These are phyloP conservation scores for Tragelaphus eurycerus DNA, from an alignment of 2,797 vertebrate genomes.

Conservation along the genomic window DNA sequence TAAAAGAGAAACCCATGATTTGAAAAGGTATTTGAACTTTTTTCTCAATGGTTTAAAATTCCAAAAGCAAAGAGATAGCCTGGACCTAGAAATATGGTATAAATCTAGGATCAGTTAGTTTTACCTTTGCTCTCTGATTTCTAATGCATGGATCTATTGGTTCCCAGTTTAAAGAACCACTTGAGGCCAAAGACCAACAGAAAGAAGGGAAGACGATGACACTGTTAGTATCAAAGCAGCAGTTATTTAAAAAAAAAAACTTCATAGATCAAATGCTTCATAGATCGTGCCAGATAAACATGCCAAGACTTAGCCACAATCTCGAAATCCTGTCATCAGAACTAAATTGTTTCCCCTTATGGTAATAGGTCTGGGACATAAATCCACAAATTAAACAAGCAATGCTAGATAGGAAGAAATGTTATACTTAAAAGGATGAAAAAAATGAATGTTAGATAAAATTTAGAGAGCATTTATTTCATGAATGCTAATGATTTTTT, in stretches of 20 bases:
- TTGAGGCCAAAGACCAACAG: not conserved
- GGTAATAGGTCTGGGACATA: slow-evolving; percentile 40
- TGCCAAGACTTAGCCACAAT: slow-evolving; percentile 38
- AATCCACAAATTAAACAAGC: slow-evolving; percentile 61
- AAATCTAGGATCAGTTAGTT: slow-evolving; percentile 11
- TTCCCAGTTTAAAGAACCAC: not conserved
- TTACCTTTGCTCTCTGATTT: slow-evolving; percentile 33
- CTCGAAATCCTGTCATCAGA: slow-evolving; percentile 54
- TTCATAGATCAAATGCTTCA: slow-evolving; percentile 38
- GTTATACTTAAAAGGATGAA: slow-evolving; percentile 55
- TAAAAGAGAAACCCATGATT: slow-evolving; percentile 3
- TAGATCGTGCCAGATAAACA: slow-evolving; percentile 38
- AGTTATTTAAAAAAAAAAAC: slow-evolving; percentile 46
- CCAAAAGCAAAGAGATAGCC: not conserved
- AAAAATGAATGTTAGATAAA: slow-evolving; percentile 26
- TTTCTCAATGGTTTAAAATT: slow-evolving; percentile 28
- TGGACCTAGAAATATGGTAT: not conserved
- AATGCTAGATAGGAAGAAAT: slow-evolving; percentile 48
- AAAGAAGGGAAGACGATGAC: slow-evolving; percentile 9
- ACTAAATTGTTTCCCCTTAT: slow-evolving; percentile 56
- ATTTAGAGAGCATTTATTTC: slow-evolving; percentile 45
- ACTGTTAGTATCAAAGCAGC: slow-evolving; percentile 12
- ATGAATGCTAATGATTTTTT: slow-evolving; percentile 37
- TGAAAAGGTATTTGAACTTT: not conserved
- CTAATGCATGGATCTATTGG: not conserved